These are phyloP conservation scores for Trissoscelio sp. DNA, from an alignment of 2,888 invertebrate genomes.

Conservation along the genomic window DNA sequence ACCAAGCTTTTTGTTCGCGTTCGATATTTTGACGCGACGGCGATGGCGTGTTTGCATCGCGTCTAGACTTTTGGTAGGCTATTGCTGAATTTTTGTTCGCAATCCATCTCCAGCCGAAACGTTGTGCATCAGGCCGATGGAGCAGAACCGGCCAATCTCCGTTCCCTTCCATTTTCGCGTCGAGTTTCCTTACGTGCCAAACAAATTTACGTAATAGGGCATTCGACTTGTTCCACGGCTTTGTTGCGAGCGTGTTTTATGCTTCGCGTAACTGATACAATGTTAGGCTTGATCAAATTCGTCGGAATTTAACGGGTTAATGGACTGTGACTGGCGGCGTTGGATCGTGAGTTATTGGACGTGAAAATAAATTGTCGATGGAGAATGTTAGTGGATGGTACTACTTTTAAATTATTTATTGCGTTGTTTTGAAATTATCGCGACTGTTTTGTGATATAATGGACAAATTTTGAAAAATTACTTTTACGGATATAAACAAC, in stretches of 20 bases:
- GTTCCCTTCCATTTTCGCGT: conserved; percentile 49
- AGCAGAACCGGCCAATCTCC: conserved; percentile 54
- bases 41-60: conserved; percentile 28
- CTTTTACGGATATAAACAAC: no score
- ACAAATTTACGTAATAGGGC: conserved; percentile 57
- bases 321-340: conserved; percentile 38
- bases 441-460: no score
- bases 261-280: conserved; percentile 52
- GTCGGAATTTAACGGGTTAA: conserved; percentile 32
- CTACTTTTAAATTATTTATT: background rate
- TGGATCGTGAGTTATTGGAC: conserved; percentile 43
- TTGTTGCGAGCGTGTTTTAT: conserved; percentile 42
- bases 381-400: background rate
- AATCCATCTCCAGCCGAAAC: conserved; percentile 39
- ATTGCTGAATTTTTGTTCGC: conserved; percentile 12
- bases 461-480: no score
- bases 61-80: conserved; percentile 11
- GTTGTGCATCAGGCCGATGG: conserved; percentile 42
- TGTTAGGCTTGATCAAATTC: conserved; percentile 56
- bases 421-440: background rate
- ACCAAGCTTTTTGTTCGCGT: background rate
- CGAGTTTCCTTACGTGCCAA: conserved; percentile 57
- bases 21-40: conserved; percentile 35
- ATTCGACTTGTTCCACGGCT: conserved; percentile 41
- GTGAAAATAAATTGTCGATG: conserved; percentile 32